Evolutionary conservation across 2,113 vertebrate species (phyloP), one percentile per base, ranked within the genome.

Genomic region (Zosterops pallidus): DNA sequence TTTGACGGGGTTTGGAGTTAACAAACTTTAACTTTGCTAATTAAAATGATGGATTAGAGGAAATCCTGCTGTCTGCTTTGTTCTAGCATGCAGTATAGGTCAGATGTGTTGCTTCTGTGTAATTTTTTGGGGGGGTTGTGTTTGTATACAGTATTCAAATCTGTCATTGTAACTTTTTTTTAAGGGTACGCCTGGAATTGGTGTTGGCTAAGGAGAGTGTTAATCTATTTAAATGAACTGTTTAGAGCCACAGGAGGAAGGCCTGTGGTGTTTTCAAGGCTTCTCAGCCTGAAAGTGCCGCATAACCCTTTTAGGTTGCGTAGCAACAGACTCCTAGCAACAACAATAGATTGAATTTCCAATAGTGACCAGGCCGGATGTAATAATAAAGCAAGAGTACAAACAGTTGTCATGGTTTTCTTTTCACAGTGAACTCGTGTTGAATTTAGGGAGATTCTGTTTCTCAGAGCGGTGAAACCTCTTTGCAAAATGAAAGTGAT

Each of bases 331-430:
- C 95, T 97, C 97, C 96, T 98, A 98, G 98, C 98, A 98, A 98
- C 98, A 89, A 59, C 96, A 97, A 97, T 97, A 97, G 97, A 98
- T 97, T 98, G 97, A 98, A 98, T 98, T 97, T 98, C 97, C 97
- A 97, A 96, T 97, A 98, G 97, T 98, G 97, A 98, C 97, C 95
- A 94, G 94, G 97, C 97, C 96, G 97, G 97, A 98, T 98, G 96
- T 97, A 97, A 97, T 98, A 98, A 98, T 98, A 97, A 97, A 98
- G 95, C 95, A 94, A 90, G 97, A 98, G 95, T 97, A 97, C 97
- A 97, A 98, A 97, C 97, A 98, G 97, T 98, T 98, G 97, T 98
- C 97, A 97, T 97, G 98, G 97, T 96, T 98, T 98, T 98, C 97
- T 98, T 97, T 97, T 98, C 95, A 96, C 75, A 96, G 86, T 88